Evolutionary conservation across 2,113 vertebrate species (phyloP).

Genomic region (Pseudopipra pipra): DNA sequence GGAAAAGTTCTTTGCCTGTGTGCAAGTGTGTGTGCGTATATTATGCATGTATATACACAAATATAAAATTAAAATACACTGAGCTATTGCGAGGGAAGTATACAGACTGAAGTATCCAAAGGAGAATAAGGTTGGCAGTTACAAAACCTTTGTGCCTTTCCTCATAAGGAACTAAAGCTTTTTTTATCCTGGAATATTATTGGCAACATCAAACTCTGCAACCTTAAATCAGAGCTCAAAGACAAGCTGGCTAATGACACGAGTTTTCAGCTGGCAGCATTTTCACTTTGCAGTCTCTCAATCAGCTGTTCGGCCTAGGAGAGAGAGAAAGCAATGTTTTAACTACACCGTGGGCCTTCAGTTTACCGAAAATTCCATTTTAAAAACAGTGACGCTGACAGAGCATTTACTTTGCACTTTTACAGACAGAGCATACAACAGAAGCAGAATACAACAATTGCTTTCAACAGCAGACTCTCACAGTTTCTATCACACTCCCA

Average conservation of each 20-base stretch:
- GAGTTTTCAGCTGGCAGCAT: slow-evolving; percentile 52
- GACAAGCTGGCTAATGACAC: neutral
- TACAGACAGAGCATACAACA: neutral
- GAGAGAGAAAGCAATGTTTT: neutral
- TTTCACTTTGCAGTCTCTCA: slow-evolving; percentile 75
- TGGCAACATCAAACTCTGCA: slow-evolving; percentile 37
- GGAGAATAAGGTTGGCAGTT: neutral
- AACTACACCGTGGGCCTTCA: neutral
- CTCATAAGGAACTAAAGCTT: slow-evolving; percentile 41
- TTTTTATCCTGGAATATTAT: neutral
- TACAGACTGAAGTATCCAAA: neutral
- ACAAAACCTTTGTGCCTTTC: neutral
- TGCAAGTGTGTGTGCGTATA: neutral
- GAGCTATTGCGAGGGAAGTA: neutral
- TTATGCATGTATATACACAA: neutral
- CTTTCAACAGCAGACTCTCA: neutral
- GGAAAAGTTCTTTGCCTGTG: neutral
- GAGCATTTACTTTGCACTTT: neutral
- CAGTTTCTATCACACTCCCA: neutral
- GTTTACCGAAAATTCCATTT: neutral
- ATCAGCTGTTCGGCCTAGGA: slow-evolving; percentile 82
- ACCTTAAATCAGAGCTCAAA: slow-evolving; percentile 29
- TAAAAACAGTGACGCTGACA: neutral
- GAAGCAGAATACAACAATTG: neutral
- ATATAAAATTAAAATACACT: neutral